Conservation (phyloP, 2,797 vertebrate genomes). For the Gymnothorax reevesii region DNA sequence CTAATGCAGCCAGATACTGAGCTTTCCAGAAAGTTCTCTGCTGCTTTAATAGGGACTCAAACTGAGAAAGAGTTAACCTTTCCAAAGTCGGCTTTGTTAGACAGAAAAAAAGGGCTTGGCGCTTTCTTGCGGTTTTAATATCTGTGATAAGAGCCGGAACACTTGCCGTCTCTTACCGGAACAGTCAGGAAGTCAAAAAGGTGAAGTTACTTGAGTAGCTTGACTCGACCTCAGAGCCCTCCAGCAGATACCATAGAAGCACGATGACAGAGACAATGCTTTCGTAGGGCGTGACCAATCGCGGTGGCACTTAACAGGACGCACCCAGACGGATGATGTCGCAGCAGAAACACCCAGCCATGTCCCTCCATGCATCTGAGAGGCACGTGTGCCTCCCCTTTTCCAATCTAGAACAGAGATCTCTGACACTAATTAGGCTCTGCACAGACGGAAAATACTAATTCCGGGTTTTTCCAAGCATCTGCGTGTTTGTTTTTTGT, state of each 20-base stretch:
- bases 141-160: background rate
- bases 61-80: background rate
- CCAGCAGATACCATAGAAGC: background rate
- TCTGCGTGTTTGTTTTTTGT: background rate
- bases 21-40: constrained; percentile 17
- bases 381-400: background rate
- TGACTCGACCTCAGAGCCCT: background rate
- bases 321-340: background rate
- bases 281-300: background rate
- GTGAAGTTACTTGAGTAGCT: background rate
- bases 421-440: background rate
- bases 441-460: background rate
- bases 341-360: background rate
- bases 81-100: background rate
- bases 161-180: background rate
- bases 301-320: background rate
- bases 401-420: background rate
- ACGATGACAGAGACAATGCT: background rate
- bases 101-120: background rate
- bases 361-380: background rate
- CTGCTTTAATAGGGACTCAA: background rate
- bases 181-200: background rate
- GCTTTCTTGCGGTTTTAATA: background rate
- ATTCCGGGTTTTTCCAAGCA: background rate
- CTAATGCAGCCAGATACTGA: background rate